Base-by-base conservation (phyloP, 2,797 vertebrate genomes). In the Lacerta bilineata region DNA sequence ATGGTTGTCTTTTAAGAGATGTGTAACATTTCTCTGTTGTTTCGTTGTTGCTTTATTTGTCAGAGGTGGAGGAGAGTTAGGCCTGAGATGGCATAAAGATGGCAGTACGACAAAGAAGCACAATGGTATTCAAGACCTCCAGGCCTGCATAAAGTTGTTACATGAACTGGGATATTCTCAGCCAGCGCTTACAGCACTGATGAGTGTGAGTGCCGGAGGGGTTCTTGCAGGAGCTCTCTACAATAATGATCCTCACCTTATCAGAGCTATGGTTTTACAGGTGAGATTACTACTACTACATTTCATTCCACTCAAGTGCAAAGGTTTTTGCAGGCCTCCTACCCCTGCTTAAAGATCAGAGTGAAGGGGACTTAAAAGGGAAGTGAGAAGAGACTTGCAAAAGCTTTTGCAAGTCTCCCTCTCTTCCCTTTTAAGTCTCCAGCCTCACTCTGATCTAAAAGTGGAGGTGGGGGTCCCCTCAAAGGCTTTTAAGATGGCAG, bases 161-260 rank as follows among this genome's bases (percentile, higher is more conserved):
- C 98, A 98, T 72, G 29, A 95, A 61, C 91, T 91, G 84, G 98
- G 98, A 87, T 97, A 98, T 92, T 99, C 98, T 92, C 97, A 96
- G 91, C 98, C 98, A 1, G 93, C 92, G 2, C 94, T 95, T 88
- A 98, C 98, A 4, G 96, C 97, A 0, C 93, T 99, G 9, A 95
- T 96, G 39, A 98, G 98, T 91, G 96, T 96, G 96, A 99, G 99
- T 90, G 99, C 98, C 1, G 99, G 99, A 90, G 99, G 98, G 69
- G 97, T 99, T 89, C 97, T 99, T 78, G 98, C 96, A 55, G 99
- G 98, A 93, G 98, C 98, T 2, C 94, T 99, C 92, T 98, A 98
- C 94, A 99, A 99, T 94, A 94, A 93, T 64, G 93, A 96, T 41
- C 98, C 99, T 68, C 95, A 97, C 78, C 95, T 98, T 84, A 93